Evolutionary conservation across 2,113 vertebrate species (phyloP).

Genomic region (Amblyornis subalaris): DNA sequence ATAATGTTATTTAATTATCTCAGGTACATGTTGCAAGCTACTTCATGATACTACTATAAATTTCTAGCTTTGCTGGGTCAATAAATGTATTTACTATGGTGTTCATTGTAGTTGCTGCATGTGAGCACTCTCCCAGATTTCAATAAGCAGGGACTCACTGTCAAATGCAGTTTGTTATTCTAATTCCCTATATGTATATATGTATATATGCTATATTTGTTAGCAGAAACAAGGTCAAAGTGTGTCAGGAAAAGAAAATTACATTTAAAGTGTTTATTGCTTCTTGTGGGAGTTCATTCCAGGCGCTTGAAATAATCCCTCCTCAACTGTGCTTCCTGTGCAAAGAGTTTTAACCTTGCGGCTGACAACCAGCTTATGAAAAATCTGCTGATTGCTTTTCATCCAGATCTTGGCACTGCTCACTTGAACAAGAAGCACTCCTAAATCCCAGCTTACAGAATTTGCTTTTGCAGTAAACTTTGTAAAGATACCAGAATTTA

Average conservation of each 20-base stretch:
- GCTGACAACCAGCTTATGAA: neutral
- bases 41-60: neutral
- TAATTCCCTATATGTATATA: neutral
- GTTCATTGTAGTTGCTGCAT: neutral
- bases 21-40: neutral
- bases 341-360: neutral
- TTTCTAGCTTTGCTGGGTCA: neutral
- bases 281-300: neutral
- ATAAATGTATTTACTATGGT: neutral
- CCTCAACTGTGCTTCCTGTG: neutral
- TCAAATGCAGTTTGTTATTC: neutral
- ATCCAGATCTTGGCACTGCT: neutral
- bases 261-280: neutral
- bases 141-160: neutral
- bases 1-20: neutral
- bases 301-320: neutral
- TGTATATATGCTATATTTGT: neutral
- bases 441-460: neutral
- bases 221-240: neutral
- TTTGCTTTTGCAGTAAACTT: neutral
- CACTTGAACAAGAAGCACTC: neutral
- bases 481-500: neutral
- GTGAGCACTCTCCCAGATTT: neutral
- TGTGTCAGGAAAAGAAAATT: neutral
- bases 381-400: neutral